Evolutionary conservation across 1,140 invertebrate species (phyloP).

Genomic region (Drosophila subobscura): DNA sequence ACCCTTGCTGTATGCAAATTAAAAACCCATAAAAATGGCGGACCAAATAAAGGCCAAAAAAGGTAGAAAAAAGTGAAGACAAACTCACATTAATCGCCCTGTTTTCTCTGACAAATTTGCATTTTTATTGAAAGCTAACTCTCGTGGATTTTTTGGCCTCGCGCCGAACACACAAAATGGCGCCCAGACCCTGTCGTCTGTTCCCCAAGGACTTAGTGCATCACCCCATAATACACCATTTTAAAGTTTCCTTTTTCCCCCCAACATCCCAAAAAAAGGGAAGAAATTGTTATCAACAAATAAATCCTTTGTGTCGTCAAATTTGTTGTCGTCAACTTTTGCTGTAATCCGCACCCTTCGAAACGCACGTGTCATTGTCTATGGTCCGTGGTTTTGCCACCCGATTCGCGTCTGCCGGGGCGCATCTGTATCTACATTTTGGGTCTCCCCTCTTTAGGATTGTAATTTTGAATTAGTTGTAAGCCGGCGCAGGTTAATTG

Average conservation of each 20-base stretch:
- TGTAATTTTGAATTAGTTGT: slow-evolving; percentile 68
- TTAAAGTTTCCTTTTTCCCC: slow-evolving; percentile 66
- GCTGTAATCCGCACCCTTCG: slow-evolving; percentile 55
- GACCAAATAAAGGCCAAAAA: slow-evolving; percentile 14
- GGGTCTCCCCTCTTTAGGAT: slow-evolving; percentile 12
- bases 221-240: slow-evolving; percentile 50
- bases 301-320: slow-evolving; percentile 83
- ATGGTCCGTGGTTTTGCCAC: slow-evolving; percentile 12
- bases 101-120: slow-evolving; percentile 72
- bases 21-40: slow-evolving; percentile 72
- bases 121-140: slow-evolving; percentile 84
- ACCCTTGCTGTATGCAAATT: slow-evolving; percentile 53
- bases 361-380: slow-evolving; percentile 71
- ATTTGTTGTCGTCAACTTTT: slow-evolving; percentile 73
- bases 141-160: slow-evolving; percentile 79
- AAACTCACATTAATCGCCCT: slow-evolving; percentile 31
- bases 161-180: slow-evolving; percentile 64
- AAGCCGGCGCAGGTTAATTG: slow-evolving; percentile 62
- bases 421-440: slow-evolving; percentile 18
- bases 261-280: slow-evolving; percentile 5
- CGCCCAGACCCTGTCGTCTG: slow-evolving; percentile 50
- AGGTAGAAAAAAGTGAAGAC: slow-evolving; percentile 40
- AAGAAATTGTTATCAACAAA: slow-evolving; percentile 75
- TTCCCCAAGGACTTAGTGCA: slow-evolving; percentile 73
- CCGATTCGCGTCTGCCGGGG: slow-evolving; percentile 44